These are phyloP conservation scores for Chironomus tentans DNA, from an alignment of 2,888 invertebrate genomes.

Conservation along the genomic window DNA sequence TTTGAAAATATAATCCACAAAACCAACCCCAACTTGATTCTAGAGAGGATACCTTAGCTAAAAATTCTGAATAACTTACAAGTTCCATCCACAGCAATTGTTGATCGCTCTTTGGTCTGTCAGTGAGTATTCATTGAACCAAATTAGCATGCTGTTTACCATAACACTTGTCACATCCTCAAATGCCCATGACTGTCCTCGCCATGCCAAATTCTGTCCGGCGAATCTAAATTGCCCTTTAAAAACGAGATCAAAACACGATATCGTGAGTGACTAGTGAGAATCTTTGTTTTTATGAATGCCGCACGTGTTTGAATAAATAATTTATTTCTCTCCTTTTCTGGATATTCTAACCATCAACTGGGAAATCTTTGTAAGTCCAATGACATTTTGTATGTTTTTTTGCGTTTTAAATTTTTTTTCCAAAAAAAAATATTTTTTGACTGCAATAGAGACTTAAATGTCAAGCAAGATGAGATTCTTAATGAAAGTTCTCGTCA, in stretches of 20 bases:
- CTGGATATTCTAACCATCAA: neutral
- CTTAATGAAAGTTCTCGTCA: too few species aligned
- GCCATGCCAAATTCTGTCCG: constrained; percentile 19
- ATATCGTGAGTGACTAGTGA: neutral
- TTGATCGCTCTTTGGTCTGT: constrained; percentile 15
- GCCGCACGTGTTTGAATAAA: neutral
- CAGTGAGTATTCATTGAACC: constrained; percentile 22
- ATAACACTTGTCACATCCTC: constrained; percentile 12
- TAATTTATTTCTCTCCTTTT: neutral
- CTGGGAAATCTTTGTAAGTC: neutral
- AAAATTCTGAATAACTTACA: neutral
- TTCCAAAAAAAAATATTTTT: too few species aligned
- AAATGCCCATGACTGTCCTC: constrained; percentile 20
- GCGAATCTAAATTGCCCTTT: constrained; percentile 19
- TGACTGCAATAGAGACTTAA: too few species aligned
- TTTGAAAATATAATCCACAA: too few species aligned
- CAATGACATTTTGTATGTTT: neutral
- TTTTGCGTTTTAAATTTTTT: too few species aligned
- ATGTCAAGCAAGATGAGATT: too few species aligned
- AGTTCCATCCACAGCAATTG: constrained; percentile 11
- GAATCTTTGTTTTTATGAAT: neutral
- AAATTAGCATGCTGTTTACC: constrained; percentile 6
- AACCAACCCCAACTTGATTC: too few species aligned
- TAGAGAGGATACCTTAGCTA: too few species aligned
- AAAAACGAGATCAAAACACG: neutral